Conservation (phyloP, 2,113 vertebrate species). For the Lepisosteus oculatus region DNA sequence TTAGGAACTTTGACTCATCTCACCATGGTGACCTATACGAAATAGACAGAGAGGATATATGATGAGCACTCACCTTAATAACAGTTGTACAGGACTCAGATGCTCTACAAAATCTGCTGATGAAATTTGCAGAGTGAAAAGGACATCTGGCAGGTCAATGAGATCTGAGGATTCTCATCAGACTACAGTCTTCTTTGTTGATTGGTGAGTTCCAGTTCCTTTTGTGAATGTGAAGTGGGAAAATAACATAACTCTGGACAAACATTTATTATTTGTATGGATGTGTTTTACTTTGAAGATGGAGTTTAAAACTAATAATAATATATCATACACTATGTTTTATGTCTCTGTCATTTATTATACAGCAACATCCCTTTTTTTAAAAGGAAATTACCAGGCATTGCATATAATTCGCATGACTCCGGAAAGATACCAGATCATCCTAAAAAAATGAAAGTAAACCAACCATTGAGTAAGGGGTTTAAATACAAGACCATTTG, state of each 20-base stretch:
- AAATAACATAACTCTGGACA: neutral
- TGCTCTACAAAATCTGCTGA: slow-evolving; percentile 49
- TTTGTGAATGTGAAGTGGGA: slow-evolving; percentile 58
- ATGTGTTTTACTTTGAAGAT: neutral
- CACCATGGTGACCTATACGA: slow-evolving; percentile 15
- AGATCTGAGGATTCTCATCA: slow-evolving; percentile 63
- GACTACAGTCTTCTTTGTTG: slow-evolving; percentile 20
- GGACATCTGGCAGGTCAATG: slow-evolving; percentile 59
- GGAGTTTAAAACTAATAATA: too few species aligned
- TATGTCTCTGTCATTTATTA: too few species aligned
- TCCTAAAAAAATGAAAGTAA: too few species aligned
- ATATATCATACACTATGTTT: too few species aligned
- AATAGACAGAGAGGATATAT: slow-evolving; percentile 26
- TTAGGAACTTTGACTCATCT: slow-evolving; percentile 12
- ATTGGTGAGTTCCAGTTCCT: slow-evolving; percentile 6
- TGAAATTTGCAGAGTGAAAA: slow-evolving; percentile 57
- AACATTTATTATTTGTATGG: too few species aligned
- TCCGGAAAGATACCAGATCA: too few species aligned
- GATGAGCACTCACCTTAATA: slow-evolving; percentile 63
- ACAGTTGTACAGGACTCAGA: slow-evolving; percentile 55
- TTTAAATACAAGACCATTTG: too few species aligned
- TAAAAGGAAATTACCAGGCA: too few species aligned
- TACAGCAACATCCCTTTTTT: too few species aligned
- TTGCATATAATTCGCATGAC: too few species aligned
- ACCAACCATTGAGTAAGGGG: too few species aligned